phyloP scores from a whole-genome alignment of 2,888 invertebrate genomes.

The Chirona hameri region DNA sequence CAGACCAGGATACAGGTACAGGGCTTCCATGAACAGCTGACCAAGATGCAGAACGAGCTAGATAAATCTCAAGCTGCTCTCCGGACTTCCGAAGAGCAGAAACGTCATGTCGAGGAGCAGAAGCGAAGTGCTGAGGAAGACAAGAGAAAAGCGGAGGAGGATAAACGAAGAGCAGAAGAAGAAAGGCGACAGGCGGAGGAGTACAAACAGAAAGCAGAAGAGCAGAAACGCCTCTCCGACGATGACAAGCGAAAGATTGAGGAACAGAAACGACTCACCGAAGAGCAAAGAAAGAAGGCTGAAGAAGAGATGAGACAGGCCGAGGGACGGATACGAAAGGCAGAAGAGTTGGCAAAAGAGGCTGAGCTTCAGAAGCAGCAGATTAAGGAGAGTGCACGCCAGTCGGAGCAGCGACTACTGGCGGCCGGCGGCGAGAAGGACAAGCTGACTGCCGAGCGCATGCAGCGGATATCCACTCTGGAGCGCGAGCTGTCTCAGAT shows the following conservation, averaged over 20 bases:
- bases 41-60: constrained; percentile 55
- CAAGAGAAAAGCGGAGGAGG: constrained; percentile 46
- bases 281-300: constrained; percentile 37
- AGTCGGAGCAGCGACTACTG: neutral
- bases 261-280: constrained; percentile 47
- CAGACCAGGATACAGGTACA: neutral
- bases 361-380: constrained; percentile 32
- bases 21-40: constrained; percentile 38
- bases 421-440: neutral
- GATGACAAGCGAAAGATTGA: constrained; percentile 35
- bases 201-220: neutral
- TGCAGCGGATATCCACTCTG: constrained; percentile 58
- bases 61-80: constrained; percentile 58
- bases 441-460: neutral
- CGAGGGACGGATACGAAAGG: constrained; percentile 50
- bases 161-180: constrained; percentile 46
- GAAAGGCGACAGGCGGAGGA: constrained; percentile 53
- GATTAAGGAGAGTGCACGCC: neutral
- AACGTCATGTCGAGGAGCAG: neutral
- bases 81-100: constrained; percentile 35
- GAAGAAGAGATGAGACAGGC: constrained; percentile 40
- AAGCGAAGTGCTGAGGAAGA: neutral
- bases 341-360: constrained; percentile 54
- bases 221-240: neutral
- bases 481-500: constrained; percentile 81